Percentiles rank a stretch among this genome's conserved stretches.
phyloP scores from a whole-genome alignment of 2,888 invertebrate genomes.

The Nemotelus nigrinus region DNA sequence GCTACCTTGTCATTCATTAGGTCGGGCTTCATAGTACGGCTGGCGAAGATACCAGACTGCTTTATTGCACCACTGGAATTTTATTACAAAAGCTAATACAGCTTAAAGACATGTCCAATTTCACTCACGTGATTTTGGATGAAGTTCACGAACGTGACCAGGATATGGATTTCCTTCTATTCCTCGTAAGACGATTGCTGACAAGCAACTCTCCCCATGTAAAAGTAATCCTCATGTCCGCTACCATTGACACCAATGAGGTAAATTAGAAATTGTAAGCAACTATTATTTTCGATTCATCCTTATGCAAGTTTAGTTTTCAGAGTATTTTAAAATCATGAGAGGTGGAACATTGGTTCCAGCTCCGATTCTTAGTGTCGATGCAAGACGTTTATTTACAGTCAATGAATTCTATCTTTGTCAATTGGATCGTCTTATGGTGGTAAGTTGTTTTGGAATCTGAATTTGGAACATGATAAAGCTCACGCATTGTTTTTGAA shows the following conservation, averaged over 20 bases:
- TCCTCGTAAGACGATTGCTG: slow-evolving; percentile 83
- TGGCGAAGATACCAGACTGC: slow-evolving; percentile 72
- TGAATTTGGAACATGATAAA: slow-evolving; percentile 56
- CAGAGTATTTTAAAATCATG: slow-evolving; percentile 59
- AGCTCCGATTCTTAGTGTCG: slow-evolving; percentile 70
- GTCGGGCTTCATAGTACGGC: slow-evolving; percentile 57
- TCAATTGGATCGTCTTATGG: slow-evolving; percentile 64
- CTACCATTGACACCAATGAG: slow-evolving; percentile 80
- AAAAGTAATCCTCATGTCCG: slow-evolving; percentile 91
- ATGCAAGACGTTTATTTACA: slow-evolving; percentile 67
- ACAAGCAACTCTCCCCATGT: slow-evolving; percentile 71
- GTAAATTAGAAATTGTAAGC: slow-evolving; percentile 49
- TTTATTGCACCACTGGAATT: slow-evolving; percentile 90
- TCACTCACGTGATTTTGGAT: slow-evolving; percentile 90
- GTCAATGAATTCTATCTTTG: slow-evolving; percentile 74
- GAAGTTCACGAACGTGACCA: slow-evolving; percentile 94
- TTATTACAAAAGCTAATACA: slow-evolving; percentile 80
- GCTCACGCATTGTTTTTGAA: slow-evolving; percentile 52
- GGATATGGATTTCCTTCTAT: slow-evolving; percentile 89
- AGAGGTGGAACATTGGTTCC: slow-evolving; percentile 55
- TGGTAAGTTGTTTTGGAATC: slow-evolving; percentile 56
- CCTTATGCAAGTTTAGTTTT: slow-evolving; percentile 53
- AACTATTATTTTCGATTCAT: slow-evolving; percentile 19
- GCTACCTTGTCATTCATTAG: slow-evolving; percentile 46
- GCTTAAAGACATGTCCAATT: slow-evolving; percentile 77